Evolutionary conservation across 1,140 invertebrate genomes (phyloP), one percentile per base, ranked within the genome.

Genomic region (Musca domestica): DNA sequence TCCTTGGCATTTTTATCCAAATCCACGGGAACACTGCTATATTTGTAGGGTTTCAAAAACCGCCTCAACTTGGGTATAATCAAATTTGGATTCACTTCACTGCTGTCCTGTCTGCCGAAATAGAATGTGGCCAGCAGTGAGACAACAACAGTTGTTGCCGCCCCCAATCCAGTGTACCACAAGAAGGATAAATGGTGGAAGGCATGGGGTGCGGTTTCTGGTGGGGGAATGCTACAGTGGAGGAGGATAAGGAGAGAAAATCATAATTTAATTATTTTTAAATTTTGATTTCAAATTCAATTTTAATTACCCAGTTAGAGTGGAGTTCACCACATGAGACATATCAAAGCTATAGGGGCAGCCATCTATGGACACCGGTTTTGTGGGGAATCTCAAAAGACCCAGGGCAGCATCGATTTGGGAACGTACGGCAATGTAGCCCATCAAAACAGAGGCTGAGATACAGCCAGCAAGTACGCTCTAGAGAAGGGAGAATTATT

Each of bases 121-220:
- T 71, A 77, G 0, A 77, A 30, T 2, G 73, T 74, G 15, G 75
- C 74, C 54, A 77, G 10, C 4, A 76, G 64, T 7, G 74, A 70
- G 2, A 66, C 61, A 0, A 76, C 22, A 12, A 77, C 27, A 2
- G 75, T 77, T 15, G 71, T 71, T 65, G 72, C 6, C 0, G 73
- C 54, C 1, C 75, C 76, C 12, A 77, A 66, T n/a, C 86, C 68
- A 0, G 87, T 88, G 64, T 88, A 77, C 88, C 89, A 68, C 85
- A 90, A 2, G 88, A 84, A 77, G 3, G 75, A 76, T 12, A 76
- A 67, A 52, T 77, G 72, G 56, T 77, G 75, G 17, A 76, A 22
- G 25, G 67, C 63, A 5, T 12, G 19, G 14, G 27, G 34, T 3
- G 19, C 19, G 25, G 23, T 25, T 51, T 17, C 17, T 17, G 17